These are phyloP conservation scores for Eudyptes chrysolophus DNA, from an alignment of 2,113 vertebrate species.

Conservation along the genomic window DNA sequence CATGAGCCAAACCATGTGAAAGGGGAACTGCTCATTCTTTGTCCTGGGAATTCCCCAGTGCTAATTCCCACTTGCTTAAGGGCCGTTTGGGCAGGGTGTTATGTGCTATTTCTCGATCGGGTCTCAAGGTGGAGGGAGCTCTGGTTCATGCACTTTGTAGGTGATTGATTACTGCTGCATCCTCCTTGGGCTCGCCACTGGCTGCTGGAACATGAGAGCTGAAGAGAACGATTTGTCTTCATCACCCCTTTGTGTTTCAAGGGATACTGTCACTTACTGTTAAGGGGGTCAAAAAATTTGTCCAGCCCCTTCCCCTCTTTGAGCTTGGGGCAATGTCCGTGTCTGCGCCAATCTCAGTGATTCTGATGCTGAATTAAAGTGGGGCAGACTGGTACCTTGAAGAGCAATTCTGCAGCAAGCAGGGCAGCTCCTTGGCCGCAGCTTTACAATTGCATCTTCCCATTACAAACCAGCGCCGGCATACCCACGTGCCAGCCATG, in stretches of 20 bases:
- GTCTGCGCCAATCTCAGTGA: neutral
- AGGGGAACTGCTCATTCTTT: neutral
- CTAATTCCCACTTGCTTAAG: neutral
- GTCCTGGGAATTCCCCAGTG: neutral
- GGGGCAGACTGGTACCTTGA: neutral
- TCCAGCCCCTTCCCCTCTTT: neutral
- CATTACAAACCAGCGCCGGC: neutral
- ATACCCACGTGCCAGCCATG: rapidly evolving
- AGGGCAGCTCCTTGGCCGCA: neutral
- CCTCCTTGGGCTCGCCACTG: neutral
- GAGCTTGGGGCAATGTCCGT: neutral
- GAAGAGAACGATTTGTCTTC: neutral
- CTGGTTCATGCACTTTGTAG: neutral
- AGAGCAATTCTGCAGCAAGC: neutral
- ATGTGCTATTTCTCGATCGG: neutral
- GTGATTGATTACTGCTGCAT: neutral
- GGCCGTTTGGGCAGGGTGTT: neutral
- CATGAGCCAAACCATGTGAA: neutral
- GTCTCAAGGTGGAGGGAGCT: neutral
- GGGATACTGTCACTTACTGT: neutral
- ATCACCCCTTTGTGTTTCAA: neutral
- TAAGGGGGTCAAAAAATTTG: neutral
- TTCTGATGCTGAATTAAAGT: neutral
- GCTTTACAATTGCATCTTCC: neutral
- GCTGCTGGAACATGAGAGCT: neutral